Base-by-base conservation (phyloP, 2,113 vertebrate species). In the Pavo muticus region DNA sequence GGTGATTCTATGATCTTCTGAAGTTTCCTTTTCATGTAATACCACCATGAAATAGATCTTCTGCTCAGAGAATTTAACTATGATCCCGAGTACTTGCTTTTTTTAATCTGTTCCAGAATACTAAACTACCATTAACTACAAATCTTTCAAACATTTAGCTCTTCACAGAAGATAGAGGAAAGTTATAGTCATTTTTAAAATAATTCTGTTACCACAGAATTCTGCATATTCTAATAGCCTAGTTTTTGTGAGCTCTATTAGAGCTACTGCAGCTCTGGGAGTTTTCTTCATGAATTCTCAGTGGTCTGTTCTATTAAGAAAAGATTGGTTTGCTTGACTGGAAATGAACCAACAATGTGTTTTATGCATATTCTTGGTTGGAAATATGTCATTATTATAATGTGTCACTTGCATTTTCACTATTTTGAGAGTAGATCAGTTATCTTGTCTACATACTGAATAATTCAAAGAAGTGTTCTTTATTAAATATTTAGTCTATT, bases 401-500 rank as follows among this genome's bases (percentile, higher is more conserved):
- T 57, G 47, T 94, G 86, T 74, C 91, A 96, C 96, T 98, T 96
- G 95, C 96, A 97, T 93, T 92, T 92, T 91, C 60, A 75, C 70
- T 94, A 29, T 93, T 98, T 97, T 97, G 96, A 97, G 97, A 82
- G 71, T 81, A 97, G 74, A 97, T 98, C 95, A 60, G 95, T 97
- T 98, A 97, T 97, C 96, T 97, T 87, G 69, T 92, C 88, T 97
- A 88, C 84, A 95, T 95, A 88, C 71, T 98, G 95, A 98, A 98
- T 98, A 98, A 98, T 98, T 98, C 93, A 98, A 97, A 90, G 77
- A 97, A 97, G 94, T 97, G 80, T 96, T 97, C 94, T 94, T 91
- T 96, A 96, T 97, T 98, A 97, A 98, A 98, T 98, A 98, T 98
- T 98, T 97, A 98, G 96, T 96, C 78, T 96, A 95, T 97, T 97